Conservation (phyloP, 2,888 invertebrate species). For the Laothoe populi region DNA sequence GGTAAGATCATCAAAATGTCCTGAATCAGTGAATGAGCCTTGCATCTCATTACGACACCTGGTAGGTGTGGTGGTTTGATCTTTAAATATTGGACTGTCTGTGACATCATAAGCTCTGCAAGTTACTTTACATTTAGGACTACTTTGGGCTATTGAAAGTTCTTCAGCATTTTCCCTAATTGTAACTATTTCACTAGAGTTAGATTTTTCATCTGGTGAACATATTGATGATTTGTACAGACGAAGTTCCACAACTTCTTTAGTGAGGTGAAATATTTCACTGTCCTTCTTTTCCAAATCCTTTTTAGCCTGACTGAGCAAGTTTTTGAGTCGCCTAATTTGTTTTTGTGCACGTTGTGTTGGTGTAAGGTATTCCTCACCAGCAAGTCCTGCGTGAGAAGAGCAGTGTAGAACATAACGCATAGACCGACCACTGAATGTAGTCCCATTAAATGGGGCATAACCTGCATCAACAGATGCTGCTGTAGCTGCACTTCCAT, state of each 20-base stretch:
- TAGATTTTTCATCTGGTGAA: slow-evolving; percentile 92
- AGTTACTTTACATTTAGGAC: slow-evolving; percentile 69
- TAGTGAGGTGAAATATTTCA: slow-evolving; percentile 90
- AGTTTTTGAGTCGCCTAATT: slow-evolving; percentile 89
- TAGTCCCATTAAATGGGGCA: slow-evolving; percentile 90
- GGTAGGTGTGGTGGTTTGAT: slow-evolving; percentile 73
- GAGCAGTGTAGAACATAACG: slow-evolving; percentile 95
- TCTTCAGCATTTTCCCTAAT: slow-evolving; percentile 88
- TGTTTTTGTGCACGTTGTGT: slow-evolving; percentile 94
- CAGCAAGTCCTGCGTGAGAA: slow-evolving; percentile 90
- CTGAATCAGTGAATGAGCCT: slow-evolving; percentile 93
- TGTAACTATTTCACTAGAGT: slow-evolving; percentile 90
- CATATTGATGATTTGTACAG: slow-evolving; percentile 91
- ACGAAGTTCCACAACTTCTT: slow-evolving; percentile 92
- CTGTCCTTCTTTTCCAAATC: slow-evolving; percentile 92
- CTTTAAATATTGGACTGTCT: slow-evolving; percentile 77
- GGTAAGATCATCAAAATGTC: slow-evolving; percentile 93
- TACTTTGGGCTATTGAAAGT: slow-evolving; percentile 59
- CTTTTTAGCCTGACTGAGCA: slow-evolving; percentile 89
- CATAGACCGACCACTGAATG: slow-evolving; percentile 88
- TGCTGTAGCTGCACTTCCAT: slow-evolving; percentile 91
- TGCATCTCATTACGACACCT: slow-evolving; percentile 87
- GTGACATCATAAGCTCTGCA: slow-evolving; percentile 76
- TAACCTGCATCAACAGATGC: slow-evolving; percentile 93
- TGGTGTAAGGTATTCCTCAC: slow-evolving; percentile 94